Conservation (phyloP, 2,113 vertebrate genomes). For the Ifrita kowaldi region DNA sequence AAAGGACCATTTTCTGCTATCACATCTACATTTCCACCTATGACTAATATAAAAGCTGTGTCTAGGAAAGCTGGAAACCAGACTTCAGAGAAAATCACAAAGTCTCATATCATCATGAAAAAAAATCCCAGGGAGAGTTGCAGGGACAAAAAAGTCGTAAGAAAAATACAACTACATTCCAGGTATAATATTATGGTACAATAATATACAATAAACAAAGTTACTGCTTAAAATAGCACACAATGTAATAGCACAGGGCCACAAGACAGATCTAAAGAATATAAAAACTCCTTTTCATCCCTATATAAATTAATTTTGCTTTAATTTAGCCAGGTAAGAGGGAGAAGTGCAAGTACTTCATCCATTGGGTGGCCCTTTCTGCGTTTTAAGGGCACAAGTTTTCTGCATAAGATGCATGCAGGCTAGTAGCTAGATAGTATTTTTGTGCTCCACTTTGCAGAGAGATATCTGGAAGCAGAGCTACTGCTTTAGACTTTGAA, state of each 20-base stretch:
- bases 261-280: no score
- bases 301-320: neutral
- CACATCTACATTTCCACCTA: neutral
- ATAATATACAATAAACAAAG: neutral
- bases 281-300: neutral
- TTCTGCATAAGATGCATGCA: neutral
- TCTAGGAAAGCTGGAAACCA: neutral
- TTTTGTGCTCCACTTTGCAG: neutral
- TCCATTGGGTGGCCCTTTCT: neutral
- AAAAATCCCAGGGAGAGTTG: neutral
- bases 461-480: neutral
- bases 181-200: neutral
- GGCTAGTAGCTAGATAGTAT: neutral
- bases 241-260: no score
- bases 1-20: neutral
- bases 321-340: neutral
- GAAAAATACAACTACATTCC: neutral
- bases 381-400: neutral
- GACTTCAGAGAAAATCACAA: neutral
- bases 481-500: neutral
- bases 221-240: neutral
- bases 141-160: neutral
- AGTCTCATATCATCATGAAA: neutral
- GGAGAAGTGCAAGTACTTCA: neutral
- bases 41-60: neutral